These are phyloP conservation scores for Phymastichus coffea DNA, from an alignment of 1,140 invertebrate genomes.

Conservation along the genomic window DNA sequence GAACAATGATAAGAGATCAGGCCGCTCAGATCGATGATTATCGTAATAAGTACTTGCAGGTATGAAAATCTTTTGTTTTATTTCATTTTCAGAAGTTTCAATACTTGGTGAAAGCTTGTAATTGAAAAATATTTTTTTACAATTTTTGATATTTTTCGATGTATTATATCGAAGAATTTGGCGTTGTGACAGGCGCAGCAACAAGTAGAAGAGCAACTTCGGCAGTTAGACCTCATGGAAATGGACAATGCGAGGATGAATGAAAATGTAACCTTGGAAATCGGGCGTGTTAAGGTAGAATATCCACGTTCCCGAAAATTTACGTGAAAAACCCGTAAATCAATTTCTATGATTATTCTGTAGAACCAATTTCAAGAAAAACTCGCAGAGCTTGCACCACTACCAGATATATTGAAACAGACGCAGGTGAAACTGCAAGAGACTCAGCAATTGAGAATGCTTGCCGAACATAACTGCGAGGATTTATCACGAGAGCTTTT, in stretches of 20 bases:
- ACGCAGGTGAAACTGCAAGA: conserved; percentile 72
- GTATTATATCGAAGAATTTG: background rate
- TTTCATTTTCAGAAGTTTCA: background rate
- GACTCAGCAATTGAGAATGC: conserved; percentile 64
- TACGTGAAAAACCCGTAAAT: no score
- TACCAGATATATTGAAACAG: conserved; percentile 72
- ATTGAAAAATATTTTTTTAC: background rate
- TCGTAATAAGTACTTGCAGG: conserved; percentile 64
- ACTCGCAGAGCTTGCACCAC: conserved; percentile 68
- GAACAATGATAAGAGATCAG: conserved; percentile 68
- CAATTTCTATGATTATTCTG: no score
- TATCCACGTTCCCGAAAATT: no score
- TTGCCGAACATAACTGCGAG: conserved; percentile 64
- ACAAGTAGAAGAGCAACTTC: conserved; percentile 70
- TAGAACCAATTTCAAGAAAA: conserved; percentile 71
- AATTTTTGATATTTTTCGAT: background rate
- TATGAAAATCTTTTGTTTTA: conserved; percentile 22
- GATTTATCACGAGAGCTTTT: conserved; percentile 62
- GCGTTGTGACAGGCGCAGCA: conserved; percentile 63
- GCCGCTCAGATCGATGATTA: conserved; percentile 72
- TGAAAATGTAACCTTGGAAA: conserved; percentile 74
- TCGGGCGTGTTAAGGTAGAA: conserved; percentile 68
- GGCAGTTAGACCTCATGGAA: conserved; percentile 72
- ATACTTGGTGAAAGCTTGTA: background rate
- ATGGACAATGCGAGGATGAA: conserved; percentile 74